Conservation (phyloP, 2,113 vertebrate species). For the Epinephelus cyanopodus region DNA sequence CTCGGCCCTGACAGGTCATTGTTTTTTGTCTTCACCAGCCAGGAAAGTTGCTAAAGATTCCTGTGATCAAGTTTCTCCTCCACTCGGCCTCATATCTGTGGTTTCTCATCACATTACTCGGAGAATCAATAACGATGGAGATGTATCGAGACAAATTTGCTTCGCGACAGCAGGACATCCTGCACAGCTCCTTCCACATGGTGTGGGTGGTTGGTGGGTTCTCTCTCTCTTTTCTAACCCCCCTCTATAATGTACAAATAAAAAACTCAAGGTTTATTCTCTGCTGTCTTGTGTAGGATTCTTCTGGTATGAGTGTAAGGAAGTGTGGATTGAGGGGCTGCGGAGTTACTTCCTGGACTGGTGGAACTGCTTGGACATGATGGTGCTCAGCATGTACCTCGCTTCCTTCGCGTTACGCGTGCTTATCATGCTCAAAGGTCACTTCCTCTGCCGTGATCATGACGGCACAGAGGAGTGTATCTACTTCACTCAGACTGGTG, state of each 20-base stretch:
- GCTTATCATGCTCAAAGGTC: conserved; percentile 86
- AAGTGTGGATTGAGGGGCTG: conserved; percentile 93
- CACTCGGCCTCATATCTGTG: conserved; percentile 93
- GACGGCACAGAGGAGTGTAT: conserved; percentile 75
- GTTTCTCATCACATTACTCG: conserved; percentile 91
- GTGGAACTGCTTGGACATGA: conserved; percentile 93
- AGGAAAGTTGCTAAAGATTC: conserved; percentile 88
- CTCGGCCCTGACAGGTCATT: not conserved
- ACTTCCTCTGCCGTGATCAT: conserved; percentile 80
- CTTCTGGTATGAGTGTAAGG: conserved; percentile 94
- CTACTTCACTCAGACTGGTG: conserved; percentile 90
- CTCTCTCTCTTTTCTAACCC: not conserved
- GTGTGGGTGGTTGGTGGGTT: conserved; percentile 92
- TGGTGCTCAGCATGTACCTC: conserved; percentile 93
- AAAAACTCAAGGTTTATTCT: not conserved
- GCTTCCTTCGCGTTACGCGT: conserved; percentile 89
- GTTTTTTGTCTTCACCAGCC: conserved; percentile 70
- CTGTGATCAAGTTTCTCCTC: conserved; percentile 92
- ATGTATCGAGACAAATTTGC: conserved; percentile 82
- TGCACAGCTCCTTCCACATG: conserved; percentile 93
- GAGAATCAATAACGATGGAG: conserved; percentile 91
- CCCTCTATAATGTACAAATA: not conserved
- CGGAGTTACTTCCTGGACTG: conserved; percentile 90
- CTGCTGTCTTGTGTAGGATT: conserved; percentile 82
- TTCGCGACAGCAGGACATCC: conserved; percentile 86